phyloP scores from a whole-genome alignment of 2,797 vertebrate species.

The Microhierax caerulescens region DNA sequence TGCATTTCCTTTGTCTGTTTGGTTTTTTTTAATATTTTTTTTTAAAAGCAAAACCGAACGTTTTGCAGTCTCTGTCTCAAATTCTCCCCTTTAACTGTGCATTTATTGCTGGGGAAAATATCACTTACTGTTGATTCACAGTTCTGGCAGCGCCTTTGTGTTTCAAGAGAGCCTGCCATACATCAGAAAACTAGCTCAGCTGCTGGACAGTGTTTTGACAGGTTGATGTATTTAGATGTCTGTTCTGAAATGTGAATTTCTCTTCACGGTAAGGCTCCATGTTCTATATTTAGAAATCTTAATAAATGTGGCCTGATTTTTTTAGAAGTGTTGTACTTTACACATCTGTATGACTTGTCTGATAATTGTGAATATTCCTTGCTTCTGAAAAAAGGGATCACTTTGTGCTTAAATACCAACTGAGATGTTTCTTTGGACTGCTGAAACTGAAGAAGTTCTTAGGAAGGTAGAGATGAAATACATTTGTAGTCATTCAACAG shows the following conservation, averaged over 20 bases:
- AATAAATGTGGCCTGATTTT: background rate
- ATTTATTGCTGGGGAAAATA: background rate
- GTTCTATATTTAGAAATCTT: background rate
- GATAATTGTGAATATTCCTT: background rate
- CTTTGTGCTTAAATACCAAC: background rate
- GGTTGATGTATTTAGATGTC: conserved; percentile 1
- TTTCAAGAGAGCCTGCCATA: background rate
- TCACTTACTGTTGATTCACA: background rate
- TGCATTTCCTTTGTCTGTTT: background rate
- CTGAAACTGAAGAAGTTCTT: background rate
- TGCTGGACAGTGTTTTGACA: conserved; percentile 1
- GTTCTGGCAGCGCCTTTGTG: background rate
- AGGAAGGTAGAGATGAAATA: background rate
- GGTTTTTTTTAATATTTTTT: background rate
- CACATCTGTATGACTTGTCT: background rate
- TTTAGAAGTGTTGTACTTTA: background rate
- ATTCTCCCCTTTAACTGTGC: background rate
- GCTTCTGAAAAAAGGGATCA: background rate
- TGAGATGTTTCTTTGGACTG: background rate
- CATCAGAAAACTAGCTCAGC: background rate
- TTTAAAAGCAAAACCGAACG: background rate
- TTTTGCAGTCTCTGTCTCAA: background rate
- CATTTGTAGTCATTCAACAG: background rate
- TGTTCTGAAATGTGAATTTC: background rate
- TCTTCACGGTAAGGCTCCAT: background rate